Percentiles rank a stretch among this genome's conserved stretches.
These are phyloP conservation scores for Euzophera pinguis DNA, from an alignment of 2,888 invertebrate genomes.

Conservation along the genomic window DNA sequence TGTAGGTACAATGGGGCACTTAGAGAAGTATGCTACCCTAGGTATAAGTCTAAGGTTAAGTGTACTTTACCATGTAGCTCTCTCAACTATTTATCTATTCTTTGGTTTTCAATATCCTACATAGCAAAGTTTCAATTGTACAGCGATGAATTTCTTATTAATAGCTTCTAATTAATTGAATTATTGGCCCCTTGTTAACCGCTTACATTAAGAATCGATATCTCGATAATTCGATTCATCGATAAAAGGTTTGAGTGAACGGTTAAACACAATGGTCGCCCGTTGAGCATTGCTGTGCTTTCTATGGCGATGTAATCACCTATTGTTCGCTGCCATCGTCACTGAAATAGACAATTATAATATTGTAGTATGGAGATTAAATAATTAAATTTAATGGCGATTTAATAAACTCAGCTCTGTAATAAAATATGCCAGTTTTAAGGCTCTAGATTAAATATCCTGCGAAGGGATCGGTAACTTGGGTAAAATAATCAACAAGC, in stretches of 20 bases:
- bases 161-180: constrained; percentile 65
- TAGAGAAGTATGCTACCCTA: too few species aligned
- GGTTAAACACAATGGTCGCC: constrained; percentile 68
- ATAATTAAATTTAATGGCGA: not conserved
- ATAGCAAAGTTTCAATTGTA: constrained; percentile 33
- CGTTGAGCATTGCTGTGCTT: constrained; percentile 56
- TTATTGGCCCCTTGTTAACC: constrained; percentile 74
- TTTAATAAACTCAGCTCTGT: too few species aligned
- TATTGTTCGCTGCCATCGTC: constrained; percentile 62
- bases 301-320: constrained; percentile 71
- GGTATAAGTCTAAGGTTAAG: too few species aligned
- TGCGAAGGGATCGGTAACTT: too few species aligned
- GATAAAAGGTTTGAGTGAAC: constrained; percentile 50
- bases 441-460: too few species aligned
- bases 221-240: constrained; percentile 53
- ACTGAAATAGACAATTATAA: constrained; percentile 62
- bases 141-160: constrained; percentile 43
- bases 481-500: too few species aligned
- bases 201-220: constrained; percentile 52
- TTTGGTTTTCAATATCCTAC: too few species aligned
- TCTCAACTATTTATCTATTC: too few species aligned
- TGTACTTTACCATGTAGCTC: too few species aligned
- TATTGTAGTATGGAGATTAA: constrained; percentile 15
- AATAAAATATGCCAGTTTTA: too few species aligned
- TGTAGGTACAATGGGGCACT: too few species aligned